Evolutionary conservation across 2,888 invertebrate species (phyloP), one percentile per base, ranked within the genome.

Genomic region (Leucoma salicis): DNA sequence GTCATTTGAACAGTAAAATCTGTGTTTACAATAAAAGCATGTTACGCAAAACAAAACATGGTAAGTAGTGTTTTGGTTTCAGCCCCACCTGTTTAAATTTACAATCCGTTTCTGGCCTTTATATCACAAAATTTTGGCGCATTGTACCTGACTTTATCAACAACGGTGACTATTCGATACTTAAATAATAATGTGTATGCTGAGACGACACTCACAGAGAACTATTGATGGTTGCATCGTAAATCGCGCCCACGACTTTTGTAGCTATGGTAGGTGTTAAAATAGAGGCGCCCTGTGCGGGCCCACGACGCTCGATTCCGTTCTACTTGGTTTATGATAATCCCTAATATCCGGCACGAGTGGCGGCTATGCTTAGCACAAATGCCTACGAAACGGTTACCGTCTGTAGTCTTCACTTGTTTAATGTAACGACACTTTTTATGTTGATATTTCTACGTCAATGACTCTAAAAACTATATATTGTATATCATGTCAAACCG

Each of bases 301-400:
- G 74, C 83, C 70, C 61, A 63, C 67, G 70, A 66, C 68, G 74
- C 71, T 54, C 46, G 58, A 57, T 35, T 71, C 78, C 74, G 79
- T 77, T 77, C 77, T 74, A 81, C 84, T 84, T 82, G 78, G 74
- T 87, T 88, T 87, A 87, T 88, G 82, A 86, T 87, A 87, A 89
- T 87, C 87, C 86, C 78, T 79, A 78, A 88, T 87, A 87, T 88
- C 87, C 87, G 86, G 85, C 78, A 75, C 70, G 70, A 77, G 73
- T 71, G 68, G 61, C 55, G 60, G 66, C 74, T 84, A 83, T 80
- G 69, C 82, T 82, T 83, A 85, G 75, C 70, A 59, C 59, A 57
- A 57, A 62, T 69, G 62, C 69, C 70, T 67, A 69, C 57, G 64
- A 72, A 71, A 66, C 64, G 51, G 61, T 63, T 64, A 65, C 63